Conservation (phyloP, 2,888 invertebrate species). For the Tachina grossa region DNA sequence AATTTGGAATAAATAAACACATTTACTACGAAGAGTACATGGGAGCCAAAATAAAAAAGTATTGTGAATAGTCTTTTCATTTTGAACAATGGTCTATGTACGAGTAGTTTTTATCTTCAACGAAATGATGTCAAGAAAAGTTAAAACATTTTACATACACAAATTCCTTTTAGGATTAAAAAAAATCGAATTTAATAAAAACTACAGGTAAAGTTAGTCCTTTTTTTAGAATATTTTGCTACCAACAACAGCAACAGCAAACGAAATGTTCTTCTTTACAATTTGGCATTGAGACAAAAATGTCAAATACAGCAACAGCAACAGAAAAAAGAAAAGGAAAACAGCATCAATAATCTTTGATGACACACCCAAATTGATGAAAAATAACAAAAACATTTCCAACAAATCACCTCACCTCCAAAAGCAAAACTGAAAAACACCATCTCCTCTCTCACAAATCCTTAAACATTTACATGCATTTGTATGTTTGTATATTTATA, state of each 20-base stretch:
- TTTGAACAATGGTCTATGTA: neutral
- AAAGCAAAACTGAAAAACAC: neutral
- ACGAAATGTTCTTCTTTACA: constrained; percentile 52
- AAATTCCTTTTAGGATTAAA: constrained; percentile 23
- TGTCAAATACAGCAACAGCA: constrained; percentile 55
- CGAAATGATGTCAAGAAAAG: constrained; percentile 19
- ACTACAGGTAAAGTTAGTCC: neutral
- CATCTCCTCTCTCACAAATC: neutral
- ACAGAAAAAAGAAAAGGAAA: constrained; percentile 10
- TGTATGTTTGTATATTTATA: neutral
- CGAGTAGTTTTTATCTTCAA: constrained; percentile 1
- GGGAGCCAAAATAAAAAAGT: neutral
- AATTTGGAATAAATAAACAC: neutral
- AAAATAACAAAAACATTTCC: constrained; percentile 22
- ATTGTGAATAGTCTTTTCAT: neutral
- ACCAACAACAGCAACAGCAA: constrained; percentile 20
- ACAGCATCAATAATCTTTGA: constrained; percentile 46
- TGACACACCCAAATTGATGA: constrained; percentile 61
- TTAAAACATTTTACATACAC: constrained; percentile 25
- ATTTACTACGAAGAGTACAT: neutral
- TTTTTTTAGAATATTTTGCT: neutral
- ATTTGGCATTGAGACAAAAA: constrained; percentile 65
- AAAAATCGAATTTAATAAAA: constrained; percentile 23
- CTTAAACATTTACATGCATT: neutral
- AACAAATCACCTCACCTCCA: constrained; percentile 7